phyloP scores from a whole-genome alignment of 2,797 vertebrate species.

The Lateolabrax maculatus region DNA sequence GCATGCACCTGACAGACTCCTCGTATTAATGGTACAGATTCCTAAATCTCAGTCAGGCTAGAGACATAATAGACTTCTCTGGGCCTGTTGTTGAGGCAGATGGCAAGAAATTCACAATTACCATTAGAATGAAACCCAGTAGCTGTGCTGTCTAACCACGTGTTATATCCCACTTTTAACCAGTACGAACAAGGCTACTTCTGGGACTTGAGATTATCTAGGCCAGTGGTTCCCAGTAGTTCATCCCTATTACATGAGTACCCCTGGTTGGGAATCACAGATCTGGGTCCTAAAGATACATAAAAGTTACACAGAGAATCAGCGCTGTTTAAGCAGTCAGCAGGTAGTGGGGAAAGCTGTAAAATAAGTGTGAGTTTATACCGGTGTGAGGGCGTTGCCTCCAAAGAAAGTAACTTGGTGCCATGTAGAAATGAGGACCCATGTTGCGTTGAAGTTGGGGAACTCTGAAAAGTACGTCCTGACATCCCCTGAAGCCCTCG shows the following conservation, averaged over 20 bases:
- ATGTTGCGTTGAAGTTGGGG: slow-evolving; percentile 88
- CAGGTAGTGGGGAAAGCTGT: background rate
- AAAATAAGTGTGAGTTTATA: slow-evolving; percentile 69
- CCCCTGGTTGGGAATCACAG: background rate
- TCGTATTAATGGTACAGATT: slow-evolving; percentile 30
- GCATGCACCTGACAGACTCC: slow-evolving; percentile 25
- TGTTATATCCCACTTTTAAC: background rate
- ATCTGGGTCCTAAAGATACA: background rate
- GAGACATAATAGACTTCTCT: slow-evolving; percentile 1
- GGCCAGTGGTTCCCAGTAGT: background rate
- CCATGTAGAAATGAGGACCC: slow-evolving; percentile 96
- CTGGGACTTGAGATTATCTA: background rate
- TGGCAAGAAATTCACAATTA: slow-evolving; percentile 8
- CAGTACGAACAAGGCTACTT: background rate
- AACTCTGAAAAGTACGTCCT: slow-evolving; percentile 92
- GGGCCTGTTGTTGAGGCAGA: slow-evolving; percentile 4
- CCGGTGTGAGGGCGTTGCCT: slow-evolving; percentile 91
- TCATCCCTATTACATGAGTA: background rate
- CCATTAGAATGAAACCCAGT: slow-evolving; percentile 7
- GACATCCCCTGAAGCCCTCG: slow-evolving; percentile 88
- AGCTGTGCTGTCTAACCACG: background rate
- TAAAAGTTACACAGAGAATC: background rate
- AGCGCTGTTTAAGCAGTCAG: background rate
- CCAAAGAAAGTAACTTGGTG: slow-evolving; percentile 96
- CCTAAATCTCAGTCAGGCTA: slow-evolving; percentile 14